These are phyloP conservation scores for Ditylenchus dipsaci DNA, from an alignment of 1,140 invertebrate species.

Conservation along the genomic window DNA sequence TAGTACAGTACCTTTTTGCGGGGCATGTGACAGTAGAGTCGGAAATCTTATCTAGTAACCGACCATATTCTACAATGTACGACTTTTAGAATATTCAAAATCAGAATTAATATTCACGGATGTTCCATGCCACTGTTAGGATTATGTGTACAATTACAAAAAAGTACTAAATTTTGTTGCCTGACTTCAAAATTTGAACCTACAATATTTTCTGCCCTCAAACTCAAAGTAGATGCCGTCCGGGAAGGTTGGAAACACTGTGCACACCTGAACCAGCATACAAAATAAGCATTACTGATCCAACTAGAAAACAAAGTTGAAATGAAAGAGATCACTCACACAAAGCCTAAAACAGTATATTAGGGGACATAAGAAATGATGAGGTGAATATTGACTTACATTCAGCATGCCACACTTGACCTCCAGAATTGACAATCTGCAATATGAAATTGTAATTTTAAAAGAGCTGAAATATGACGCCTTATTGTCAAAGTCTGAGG, in stretches of 20 bases:
- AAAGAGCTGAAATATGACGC: not conserved
- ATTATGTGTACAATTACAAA: too few species aligned
- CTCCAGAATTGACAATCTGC: constrained; percentile 89
- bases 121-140: too few species aligned
- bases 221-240: constrained; percentile 98
- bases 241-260: constrained; percentile 94
- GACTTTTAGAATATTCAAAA: too few species aligned
- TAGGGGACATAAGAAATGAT: not conserved
- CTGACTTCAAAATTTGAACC: too few species aligned
- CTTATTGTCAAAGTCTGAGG: too few species aligned
- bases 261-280: constrained; percentile 82
- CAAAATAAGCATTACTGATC: not conserved
- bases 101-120: too few species aligned
- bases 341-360: constrained; percentile 10
- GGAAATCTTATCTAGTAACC: too few species aligned
- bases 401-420: constrained; percentile 94
- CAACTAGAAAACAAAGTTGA: too few species aligned
- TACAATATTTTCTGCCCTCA: constrained; percentile 93
- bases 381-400: constrained; percentile 62
- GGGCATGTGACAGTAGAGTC: too few species aligned
- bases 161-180: too few species aligned
- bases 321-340: constrained; percentile 1
- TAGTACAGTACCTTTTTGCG: too few species aligned
- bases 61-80: too few species aligned
- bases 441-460: constrained; percentile 70